Evolutionary conservation across 64 coral and sea anemone species (phyloP).

Genomic region (Actinia tenebrosa): DNA sequence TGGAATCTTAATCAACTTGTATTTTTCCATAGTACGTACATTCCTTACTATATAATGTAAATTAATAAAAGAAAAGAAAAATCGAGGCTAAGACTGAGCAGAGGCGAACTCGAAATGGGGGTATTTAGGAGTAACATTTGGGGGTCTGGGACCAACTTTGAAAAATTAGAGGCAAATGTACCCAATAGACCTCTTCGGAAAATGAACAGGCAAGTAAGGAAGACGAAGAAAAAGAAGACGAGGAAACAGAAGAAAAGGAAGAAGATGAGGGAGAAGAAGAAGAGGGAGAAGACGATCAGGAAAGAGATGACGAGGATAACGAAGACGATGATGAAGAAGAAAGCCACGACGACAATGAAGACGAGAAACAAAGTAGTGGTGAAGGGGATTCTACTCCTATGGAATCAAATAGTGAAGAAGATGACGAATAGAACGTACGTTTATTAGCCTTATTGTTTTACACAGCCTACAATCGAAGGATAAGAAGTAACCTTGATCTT

Average conservation of each 20-base stretch:
- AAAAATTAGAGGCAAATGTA: too few species aligned
- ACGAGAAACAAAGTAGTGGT: constrained; percentile 11
- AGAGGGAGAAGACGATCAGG: background rate
- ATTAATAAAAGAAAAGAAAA: too few species aligned
- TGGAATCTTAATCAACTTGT: too few species aligned
- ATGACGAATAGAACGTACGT: background rate
- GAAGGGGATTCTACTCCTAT: constrained; percentile 5
- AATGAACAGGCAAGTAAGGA: background rate
- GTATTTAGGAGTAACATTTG: too few species aligned
- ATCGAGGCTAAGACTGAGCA: too few species aligned
- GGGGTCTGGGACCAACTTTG: too few species aligned
- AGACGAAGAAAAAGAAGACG: constrained; percentile 15
- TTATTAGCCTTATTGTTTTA: background rate
- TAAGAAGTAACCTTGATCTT: background rate
- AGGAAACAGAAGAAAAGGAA: background rate
- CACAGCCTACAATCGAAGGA: background rate
- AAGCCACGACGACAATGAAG: background rate
- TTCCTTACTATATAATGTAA: too few species aligned
- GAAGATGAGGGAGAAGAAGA: background rate
- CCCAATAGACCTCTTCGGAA: background rate
- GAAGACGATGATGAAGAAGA: constrained; percentile 21
- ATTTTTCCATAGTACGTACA: too few species aligned
- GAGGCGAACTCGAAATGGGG: too few species aligned
- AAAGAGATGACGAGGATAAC: background rate
- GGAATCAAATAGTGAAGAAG: constrained; percentile 22